Evolutionary conservation across 2,888 invertebrate genomes (phyloP).

Genomic region (Aphrophora alni): DNA sequence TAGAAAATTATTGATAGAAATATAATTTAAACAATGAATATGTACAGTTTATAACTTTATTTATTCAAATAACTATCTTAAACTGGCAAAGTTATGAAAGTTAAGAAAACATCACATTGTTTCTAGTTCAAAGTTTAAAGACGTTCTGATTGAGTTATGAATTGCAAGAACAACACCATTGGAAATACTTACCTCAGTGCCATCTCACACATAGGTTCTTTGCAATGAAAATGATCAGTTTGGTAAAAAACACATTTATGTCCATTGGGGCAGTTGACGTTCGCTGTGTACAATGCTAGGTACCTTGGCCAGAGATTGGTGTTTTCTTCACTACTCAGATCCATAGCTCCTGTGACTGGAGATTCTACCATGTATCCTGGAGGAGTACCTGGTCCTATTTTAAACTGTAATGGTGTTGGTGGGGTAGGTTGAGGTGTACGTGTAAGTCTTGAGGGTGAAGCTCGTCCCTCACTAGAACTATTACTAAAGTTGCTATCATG

Average conservation of each 20-base stretch:
- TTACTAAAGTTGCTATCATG: slow-evolving; percentile 60
- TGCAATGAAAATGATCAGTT: slow-evolving; percentile 85
- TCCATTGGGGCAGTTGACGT: slow-evolving; percentile 39
- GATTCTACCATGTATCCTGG: slow-evolving; percentile 25
- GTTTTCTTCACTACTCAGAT: slow-evolving; percentile 47
- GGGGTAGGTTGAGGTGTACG: slow-evolving; percentile 46
- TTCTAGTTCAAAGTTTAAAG: no score
- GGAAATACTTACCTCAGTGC: slow-evolving; percentile 65
- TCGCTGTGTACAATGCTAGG: slow-evolving; percentile 43
- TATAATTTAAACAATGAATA: no score
- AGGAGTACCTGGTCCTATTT: slow-evolving; percentile 32
- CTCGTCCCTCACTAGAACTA: slow-evolving; percentile 62
- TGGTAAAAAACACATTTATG: slow-evolving; percentile 48
- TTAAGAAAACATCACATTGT: no score
- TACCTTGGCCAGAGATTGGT: slow-evolving; percentile 48
- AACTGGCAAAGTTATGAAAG: no score
- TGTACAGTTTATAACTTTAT: no score
- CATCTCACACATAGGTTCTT: slow-evolving; percentile 77
- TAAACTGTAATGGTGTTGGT: slow-evolving; percentile 30
- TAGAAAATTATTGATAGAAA: no score
- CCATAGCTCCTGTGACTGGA: slow-evolving; percentile 41
- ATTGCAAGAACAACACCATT: background rate
- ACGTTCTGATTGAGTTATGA: no score
- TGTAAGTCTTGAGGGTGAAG: slow-evolving; percentile 51
- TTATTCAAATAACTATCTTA: no score